Conservation (phyloP, 2,888 invertebrate genomes). For the Cynaeus angustus region DNA sequence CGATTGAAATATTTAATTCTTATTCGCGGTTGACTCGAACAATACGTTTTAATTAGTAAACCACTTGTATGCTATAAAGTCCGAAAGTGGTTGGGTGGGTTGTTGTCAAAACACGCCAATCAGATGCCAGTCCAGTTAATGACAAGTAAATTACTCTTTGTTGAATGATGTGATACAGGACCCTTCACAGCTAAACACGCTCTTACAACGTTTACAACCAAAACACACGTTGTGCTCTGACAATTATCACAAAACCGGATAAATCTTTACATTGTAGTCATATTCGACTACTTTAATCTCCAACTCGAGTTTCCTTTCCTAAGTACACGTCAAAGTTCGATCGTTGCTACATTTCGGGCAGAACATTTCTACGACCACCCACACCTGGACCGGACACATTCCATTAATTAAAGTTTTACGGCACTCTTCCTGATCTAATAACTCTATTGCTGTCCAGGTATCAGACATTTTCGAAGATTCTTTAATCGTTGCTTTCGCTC, state of each 20-base stretch:
- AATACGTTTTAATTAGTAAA: conserved; percentile 54
- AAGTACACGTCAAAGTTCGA: conserved; percentile 49
- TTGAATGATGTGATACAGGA: conserved; percentile 49
- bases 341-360: conserved; percentile 35
- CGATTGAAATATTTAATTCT: conserved; percentile 46
- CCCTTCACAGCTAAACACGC: conserved; percentile 48
- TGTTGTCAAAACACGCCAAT: conserved; percentile 51
- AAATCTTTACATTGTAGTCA: conserved; percentile 47
- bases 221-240: conserved; percentile 32
- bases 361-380: conserved; percentile 29
- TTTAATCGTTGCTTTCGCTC: conserved; percentile 39
- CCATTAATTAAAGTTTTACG: conserved; percentile 45
- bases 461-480: conserved; percentile 5
- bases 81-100: conserved; percentile 50
- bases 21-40: conserved; percentile 48
- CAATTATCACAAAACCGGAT: conserved; percentile 45
- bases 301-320: conserved; percentile 45
- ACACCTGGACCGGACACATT: conserved; percentile 43
- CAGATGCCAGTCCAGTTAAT: conserved; percentile 52
- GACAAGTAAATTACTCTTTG: conserved; percentile 55
- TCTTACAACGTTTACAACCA: conserved; percentile 41
- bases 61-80: conserved; percentile 47
- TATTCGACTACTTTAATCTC: conserved; percentile 47
- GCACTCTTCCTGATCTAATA: conserved; percentile 31
- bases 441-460: conserved; percentile 39